These are phyloP conservation scores for Drosophila barbarae DNA, from an alignment of 2,888 invertebrate genomes.

Conservation along the genomic window DNA sequence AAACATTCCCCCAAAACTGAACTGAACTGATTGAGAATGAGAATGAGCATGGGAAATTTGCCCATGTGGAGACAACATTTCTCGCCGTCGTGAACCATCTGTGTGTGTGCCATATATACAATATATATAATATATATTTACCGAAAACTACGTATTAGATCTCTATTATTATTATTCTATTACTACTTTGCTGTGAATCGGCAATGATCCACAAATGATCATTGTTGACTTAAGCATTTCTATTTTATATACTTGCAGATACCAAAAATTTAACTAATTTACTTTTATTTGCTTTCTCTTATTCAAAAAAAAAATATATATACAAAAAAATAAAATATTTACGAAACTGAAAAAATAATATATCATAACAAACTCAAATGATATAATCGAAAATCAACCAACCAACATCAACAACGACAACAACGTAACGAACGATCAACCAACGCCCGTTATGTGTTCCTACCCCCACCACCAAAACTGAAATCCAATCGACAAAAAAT, in stretches of 20 bases:
- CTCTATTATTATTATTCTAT: constrained; percentile 19
- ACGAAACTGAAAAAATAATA: constrained; percentile 38
- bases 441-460: constrained; percentile 59
- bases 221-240: constrained; percentile 76
- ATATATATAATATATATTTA: constrained; percentile 21
- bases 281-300: constrained; percentile 79
- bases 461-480: constrained; percentile 30
- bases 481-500: constrained; percentile 36
- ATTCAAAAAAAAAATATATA: constrained; percentile 64
- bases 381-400: constrained; percentile 47
- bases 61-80: constrained; percentile 70
- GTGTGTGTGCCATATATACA: constrained; percentile 43
- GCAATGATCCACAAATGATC: constrained; percentile 65
- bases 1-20: constrained; percentile 55
- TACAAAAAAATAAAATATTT: constrained; percentile 44
- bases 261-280: constrained; percentile 77
- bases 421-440: constrained; percentile 46
- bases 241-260: constrained; percentile 75
- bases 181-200: constrained; percentile 57
- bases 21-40: constrained; percentile 38
- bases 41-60: constrained; percentile 50
- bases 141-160: constrained; percentile 33
- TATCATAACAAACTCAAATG: constrained; percentile 46
- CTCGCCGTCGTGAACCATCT: constrained; percentile 57
- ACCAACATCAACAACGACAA: constrained; percentile 46